These are phyloP conservation scores for Plumapathes pennacea DNA, from an alignment of 92 coral and sea anemone species.

Conservation along the genomic window DNA sequence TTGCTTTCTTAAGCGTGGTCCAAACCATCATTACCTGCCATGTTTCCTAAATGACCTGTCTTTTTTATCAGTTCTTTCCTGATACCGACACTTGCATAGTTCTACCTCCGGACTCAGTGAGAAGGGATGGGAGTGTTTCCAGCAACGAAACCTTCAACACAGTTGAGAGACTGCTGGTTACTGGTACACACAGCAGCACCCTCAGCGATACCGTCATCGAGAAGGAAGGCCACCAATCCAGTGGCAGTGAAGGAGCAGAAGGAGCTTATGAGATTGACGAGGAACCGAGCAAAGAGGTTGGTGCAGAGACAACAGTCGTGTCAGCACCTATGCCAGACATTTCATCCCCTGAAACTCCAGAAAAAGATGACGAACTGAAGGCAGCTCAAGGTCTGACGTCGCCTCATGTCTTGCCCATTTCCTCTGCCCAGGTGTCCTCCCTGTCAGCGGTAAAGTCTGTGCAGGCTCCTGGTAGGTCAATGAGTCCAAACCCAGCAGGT, in stretches of 20 bases:
- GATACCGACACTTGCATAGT: constrained; percentile 71
- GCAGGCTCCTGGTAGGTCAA: neutral
- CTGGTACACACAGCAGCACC: constrained; percentile 31
- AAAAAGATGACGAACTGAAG: no score
- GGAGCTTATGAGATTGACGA: constrained; percentile 54
- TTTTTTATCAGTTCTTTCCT: constrained; percentile 53
- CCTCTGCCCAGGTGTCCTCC: no score
- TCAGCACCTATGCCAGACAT: no score
- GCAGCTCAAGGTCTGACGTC: no score
- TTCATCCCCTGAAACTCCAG: no score
- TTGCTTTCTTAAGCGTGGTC: no score
- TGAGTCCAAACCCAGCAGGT: neutral
- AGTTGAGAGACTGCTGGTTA: no score
- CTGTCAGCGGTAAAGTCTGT: no score
- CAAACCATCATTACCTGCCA: no score
- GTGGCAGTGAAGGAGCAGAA: constrained; percentile 27
- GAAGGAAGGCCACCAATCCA: constrained; percentile 13
- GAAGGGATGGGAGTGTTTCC: constrained; percentile 2
- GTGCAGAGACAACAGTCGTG: constrained; percentile 1
- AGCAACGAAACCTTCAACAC: no score
- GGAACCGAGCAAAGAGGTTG: constrained; percentile 30
- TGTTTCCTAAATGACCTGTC: no score
- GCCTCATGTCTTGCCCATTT: no score
- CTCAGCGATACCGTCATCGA: constrained; percentile 58
- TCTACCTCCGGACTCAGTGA: constrained; percentile 39